phyloP scores from a whole-genome alignment of 2,888 invertebrate genomes.

The Dione vanillae region DNA sequence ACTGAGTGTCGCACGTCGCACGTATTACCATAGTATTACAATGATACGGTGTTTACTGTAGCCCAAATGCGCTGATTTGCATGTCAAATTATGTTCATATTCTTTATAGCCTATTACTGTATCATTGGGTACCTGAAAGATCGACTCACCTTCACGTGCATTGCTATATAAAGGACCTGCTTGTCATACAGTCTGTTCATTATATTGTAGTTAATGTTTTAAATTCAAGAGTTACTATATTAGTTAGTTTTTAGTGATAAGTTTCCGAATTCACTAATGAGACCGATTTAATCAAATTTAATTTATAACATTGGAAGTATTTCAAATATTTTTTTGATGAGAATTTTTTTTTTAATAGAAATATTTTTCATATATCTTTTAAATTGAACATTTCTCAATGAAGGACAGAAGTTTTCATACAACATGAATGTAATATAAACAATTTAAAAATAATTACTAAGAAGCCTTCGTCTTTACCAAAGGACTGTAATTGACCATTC shows the following conservation, averaged over 20 bases:
- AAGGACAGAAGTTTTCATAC: no score
- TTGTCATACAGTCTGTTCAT: no score
- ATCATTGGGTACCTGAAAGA: constrained; percentile 17
- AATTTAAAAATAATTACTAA: constrained; percentile 13
- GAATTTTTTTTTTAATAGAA: no score
- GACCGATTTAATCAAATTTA: no score
- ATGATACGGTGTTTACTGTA: constrained; percentile 16
- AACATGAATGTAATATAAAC: background rate
- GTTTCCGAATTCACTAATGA: no score
- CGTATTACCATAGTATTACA: constrained; percentile 40
- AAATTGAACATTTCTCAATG: no score
- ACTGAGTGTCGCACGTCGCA: constrained; percentile 33
- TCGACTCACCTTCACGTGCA: background rate
- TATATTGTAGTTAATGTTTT: no score
- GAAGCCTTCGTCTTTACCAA: constrained; percentile 5
- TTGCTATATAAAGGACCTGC: background rate
- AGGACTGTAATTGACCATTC: constrained; percentile 41
- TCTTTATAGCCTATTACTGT: constrained; percentile 33
- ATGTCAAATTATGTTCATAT: constrained; percentile 34
- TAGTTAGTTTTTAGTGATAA: no score
- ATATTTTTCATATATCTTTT: no score
- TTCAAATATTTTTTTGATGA: no score
- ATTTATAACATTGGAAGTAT: no score
- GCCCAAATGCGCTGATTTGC: constrained; percentile 33
- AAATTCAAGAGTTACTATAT: no score